These are phyloP conservation scores for Pseudorasbora parva DNA, from an alignment of 2,113 vertebrate species.

Conservation along the genomic window DNA sequence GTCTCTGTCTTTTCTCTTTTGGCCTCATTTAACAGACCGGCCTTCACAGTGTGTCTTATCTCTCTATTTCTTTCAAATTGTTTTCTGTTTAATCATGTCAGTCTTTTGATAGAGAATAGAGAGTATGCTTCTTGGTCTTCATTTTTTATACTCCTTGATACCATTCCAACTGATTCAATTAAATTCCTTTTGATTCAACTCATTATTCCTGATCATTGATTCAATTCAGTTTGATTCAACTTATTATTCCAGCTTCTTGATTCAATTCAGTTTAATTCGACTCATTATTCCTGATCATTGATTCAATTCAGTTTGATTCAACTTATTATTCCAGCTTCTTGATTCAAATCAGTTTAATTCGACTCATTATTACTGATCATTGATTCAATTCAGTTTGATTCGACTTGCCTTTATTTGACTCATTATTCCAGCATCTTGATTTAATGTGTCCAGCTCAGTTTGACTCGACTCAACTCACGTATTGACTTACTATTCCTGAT, in stretches of 20 bases:
- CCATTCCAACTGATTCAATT: background rate
- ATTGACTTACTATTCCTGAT: background rate
- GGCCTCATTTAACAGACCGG: background rate
- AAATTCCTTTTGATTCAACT: background rate
- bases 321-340: too few relatives aligned
- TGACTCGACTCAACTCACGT: background rate
- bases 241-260: background rate
- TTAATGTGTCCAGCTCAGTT: background rate
- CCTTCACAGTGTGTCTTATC: background rate
- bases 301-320: background rate
- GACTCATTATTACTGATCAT: background rate
- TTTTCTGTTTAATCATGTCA: conserved; percentile 5
- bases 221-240: background rate
- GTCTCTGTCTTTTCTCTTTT: background rate
- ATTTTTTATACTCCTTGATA: background rate
- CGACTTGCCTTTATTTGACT: background rate
- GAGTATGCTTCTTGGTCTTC: background rate
- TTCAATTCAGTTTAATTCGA: background rate
- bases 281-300: background rate
- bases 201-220: conserved; percentile 6
- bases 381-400: background rate
- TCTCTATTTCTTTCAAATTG: background rate
- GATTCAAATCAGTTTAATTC: background rate
- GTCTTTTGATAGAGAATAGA: background rate
- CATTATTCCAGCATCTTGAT: background rate